A percentile compares a stretch with the other conserved stretches of the same genome.
Evolutionary conservation across 2,113 vertebrate genomes (phyloP).

Genomic region (Phylloscopus trochilus): DNA sequence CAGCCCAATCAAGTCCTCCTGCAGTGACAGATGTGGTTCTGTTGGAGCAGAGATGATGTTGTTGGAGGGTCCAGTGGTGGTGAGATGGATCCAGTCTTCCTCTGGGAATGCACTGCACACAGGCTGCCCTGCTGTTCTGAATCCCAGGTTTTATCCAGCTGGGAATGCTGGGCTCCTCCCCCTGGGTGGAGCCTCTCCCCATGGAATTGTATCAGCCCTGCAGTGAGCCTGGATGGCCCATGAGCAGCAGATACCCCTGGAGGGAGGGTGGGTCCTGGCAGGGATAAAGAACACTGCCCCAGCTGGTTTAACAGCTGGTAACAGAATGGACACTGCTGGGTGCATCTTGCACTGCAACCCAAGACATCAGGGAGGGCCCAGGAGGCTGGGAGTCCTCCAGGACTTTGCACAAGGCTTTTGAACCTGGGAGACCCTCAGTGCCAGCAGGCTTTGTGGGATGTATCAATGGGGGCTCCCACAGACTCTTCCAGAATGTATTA

Average conservation of each 20-base stretch:
- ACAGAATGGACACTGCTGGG: background rate
- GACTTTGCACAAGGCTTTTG: background rate
- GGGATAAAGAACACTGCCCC: background rate
- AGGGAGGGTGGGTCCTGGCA: background rate
- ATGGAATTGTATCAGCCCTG: no score
- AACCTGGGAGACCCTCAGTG: background rate
- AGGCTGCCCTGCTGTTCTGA: background rate
- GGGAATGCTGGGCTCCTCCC: background rate
- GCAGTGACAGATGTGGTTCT: background rate
- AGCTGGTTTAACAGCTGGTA: background rate
- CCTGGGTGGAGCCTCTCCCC: no score
- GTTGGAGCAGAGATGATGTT: no score
- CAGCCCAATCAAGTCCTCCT: background rate
- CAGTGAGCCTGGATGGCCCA: no score
- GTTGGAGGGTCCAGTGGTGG: background rate
- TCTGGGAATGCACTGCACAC: background rate
- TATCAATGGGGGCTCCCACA: accelerated
- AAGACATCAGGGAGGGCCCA: background rate
- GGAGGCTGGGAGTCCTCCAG: background rate
- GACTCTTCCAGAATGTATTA: background rate
- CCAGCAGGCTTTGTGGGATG: background rate
- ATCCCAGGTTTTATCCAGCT: background rate
- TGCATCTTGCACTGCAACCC: background rate
- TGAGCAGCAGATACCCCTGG: background rate
- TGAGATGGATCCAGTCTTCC: background rate